These are phyloP conservation scores for Falco novaeseelandiae DNA, from an alignment of 2,797 vertebrate genomes.

Conservation along the genomic window DNA sequence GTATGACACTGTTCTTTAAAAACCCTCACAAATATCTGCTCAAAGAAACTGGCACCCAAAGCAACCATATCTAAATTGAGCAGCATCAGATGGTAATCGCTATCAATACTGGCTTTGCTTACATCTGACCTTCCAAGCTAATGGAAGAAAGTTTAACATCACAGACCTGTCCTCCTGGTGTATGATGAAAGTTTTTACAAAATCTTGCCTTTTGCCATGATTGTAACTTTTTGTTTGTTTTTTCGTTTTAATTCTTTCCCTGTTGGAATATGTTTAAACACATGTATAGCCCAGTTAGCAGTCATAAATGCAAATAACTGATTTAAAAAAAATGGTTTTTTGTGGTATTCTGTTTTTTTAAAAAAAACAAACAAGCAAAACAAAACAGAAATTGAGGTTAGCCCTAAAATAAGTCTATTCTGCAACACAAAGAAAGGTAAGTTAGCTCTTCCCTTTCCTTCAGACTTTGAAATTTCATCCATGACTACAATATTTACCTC, in stretches of 20 bases:
- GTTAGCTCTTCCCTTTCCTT: not conserved
- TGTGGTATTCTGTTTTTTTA: not conserved
- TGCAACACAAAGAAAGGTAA: not conserved
- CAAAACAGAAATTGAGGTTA: not conserved
- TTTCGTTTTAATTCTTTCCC: not conserved
- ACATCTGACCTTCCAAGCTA: not conserved
- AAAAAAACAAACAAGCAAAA: not conserved
- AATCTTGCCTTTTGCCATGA: not conserved
- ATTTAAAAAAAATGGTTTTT: not conserved
- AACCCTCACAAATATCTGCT: not conserved
- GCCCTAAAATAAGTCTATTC: not conserved
- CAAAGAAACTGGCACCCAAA: not conserved
- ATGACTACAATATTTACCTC: not conserved
- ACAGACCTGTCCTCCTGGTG: not conserved
- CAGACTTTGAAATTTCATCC: not conserved
- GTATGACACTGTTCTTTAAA: not conserved
- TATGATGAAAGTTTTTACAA: not conserved
- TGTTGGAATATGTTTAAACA: not conserved
- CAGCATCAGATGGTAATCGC: not conserved
- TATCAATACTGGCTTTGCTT: not conserved
- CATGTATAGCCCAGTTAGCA: not conserved
- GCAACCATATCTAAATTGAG: not conserved
- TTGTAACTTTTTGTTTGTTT: not conserved
- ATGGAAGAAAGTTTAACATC: not conserved
- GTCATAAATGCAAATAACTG: not conserved